Evolutionary conservation across 2,888 invertebrate species (phyloP), one percentile per base, ranked within the genome.

Genomic region (Lasioglossum oenotherae): DNA sequence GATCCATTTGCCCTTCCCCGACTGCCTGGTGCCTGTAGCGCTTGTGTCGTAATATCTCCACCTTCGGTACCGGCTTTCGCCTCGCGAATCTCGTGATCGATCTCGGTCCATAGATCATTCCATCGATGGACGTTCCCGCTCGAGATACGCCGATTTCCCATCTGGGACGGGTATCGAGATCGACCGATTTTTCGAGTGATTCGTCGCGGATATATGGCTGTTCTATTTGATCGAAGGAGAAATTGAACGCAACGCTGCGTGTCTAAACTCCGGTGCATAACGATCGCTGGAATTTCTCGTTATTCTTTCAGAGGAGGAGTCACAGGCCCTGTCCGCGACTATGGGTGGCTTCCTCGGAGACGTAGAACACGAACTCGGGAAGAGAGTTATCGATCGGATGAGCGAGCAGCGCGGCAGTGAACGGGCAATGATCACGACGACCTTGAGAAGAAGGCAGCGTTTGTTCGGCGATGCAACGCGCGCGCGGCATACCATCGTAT

Each of bases 371-470:
- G 75, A 78, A 31, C 71, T 19, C 75, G 76, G 67, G 74, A 78
- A 79, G 41, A 80, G 78, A 84, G 78, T 80, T 82, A 84, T 84
- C 84, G 87, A 87, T 87, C 87, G 80, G 80, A 81, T 49, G 82
- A 86, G 72, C 86, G 86, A 75, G 78, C 82, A 80, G 73, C 73
- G 80, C 73, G 80, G 79, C 81, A 69, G 78, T 82, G 82, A 79
- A 81, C 86, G 77, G 85, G 87, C 88, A 88, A 87, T 78, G 88
- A 87, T 89, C 85, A 87, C 78, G 74, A 53, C 88, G 90, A 86
- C 90, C 90, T 91, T 91, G 90, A 87, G 82, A 83, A 73, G 87
- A 84, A 90, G 89, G 86, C 82, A 87, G 67, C 81, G 88, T 86
- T 91, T 86, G 87, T 88, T 88, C 87, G 79, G 49, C 75, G 85